phyloP scores from a whole-genome alignment of 2,113 vertebrate genomes.

The Hemicordylus capensis region DNA sequence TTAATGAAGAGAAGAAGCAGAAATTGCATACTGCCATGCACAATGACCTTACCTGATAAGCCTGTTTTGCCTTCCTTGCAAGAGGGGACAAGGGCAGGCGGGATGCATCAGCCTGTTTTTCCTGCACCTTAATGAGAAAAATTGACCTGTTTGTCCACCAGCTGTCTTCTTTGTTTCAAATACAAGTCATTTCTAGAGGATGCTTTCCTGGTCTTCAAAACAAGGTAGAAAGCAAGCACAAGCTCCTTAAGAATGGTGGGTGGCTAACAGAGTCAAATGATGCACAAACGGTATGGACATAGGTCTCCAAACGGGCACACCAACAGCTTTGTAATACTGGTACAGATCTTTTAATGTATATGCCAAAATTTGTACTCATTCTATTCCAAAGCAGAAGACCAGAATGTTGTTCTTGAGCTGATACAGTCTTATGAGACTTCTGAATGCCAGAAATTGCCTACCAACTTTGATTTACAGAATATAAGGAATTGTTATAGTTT shows the following conservation, averaged over 20 bases:
- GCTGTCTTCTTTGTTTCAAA: constrained; percentile 62
- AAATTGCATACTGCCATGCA: constrained; percentile 48
- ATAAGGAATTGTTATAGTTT: not conserved
- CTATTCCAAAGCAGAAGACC: not conserved
- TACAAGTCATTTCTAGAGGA: constrained; percentile 51
- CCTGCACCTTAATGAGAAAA: constrained; percentile 72
- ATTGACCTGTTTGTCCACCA: constrained; percentile 68
- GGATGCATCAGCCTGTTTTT: constrained; percentile 38
- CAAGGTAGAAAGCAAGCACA: constrained; percentile 18
- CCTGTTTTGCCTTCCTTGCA: constrained; percentile 57
- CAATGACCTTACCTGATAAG: constrained; percentile 67
- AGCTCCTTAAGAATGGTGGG: not conserved
- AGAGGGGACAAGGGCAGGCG: constrained; percentile 61
- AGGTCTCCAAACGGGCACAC: not conserved
- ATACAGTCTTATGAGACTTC: not conserved
- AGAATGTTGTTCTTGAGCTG: not conserved
- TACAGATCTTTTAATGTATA: not conserved
- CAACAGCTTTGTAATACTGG: not conserved
- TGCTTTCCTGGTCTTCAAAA: constrained; percentile 34
- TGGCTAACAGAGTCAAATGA: not conserved
- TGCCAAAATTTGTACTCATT: not conserved
- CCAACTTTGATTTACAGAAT: not conserved
- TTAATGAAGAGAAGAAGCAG: constrained; percentile 70
- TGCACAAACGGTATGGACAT: not conserved
- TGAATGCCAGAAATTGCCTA: not conserved